phyloP scores from a whole-genome alignment of 2,113 vertebrate species.

The Myrmecobius fasciatus region DNA sequence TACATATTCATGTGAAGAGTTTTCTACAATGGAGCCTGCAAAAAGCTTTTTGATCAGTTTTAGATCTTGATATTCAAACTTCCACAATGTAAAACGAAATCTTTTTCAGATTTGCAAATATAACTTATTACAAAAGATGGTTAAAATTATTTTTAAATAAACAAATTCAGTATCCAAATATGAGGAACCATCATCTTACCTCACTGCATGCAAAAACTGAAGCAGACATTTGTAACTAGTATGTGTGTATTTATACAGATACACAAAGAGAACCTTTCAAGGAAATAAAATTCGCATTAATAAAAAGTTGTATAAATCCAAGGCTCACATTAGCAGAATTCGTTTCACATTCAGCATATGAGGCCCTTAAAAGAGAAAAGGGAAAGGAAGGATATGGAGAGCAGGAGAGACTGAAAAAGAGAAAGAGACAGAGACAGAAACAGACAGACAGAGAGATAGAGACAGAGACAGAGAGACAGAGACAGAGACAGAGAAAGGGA shows the following conservation, averaged over 20 bases:
- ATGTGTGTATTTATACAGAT: not conserved
- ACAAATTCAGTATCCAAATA: not conserved
- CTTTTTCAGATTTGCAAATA: not conserved
- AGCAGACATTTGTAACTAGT: not conserved
- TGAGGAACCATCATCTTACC: not conserved
- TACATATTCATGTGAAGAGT: not conserved
- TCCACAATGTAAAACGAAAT: not conserved
- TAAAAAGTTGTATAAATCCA: not conserved
- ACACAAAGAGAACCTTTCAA: not conserved
- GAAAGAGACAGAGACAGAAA: too few relatives aligned
- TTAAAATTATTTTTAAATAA: not conserved
- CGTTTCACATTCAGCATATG: not conserved
- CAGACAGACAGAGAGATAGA: not conserved
- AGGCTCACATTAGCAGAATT: not conserved
- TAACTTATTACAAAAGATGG: not conserved
- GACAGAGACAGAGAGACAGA: not conserved
- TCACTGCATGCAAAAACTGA: not conserved
- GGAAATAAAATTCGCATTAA: not conserved
- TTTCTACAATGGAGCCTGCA: not conserved
- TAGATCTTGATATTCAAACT: not conserved
- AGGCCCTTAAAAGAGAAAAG: not conserved
- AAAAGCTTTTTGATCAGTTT: too few relatives aligned
- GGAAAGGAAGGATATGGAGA: not conserved
- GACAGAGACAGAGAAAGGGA: too few relatives aligned
- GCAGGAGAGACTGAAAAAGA: not conserved